Conservation (phyloP, 1,140 invertebrate species). For the Elymnias hypermnestra region DNA sequence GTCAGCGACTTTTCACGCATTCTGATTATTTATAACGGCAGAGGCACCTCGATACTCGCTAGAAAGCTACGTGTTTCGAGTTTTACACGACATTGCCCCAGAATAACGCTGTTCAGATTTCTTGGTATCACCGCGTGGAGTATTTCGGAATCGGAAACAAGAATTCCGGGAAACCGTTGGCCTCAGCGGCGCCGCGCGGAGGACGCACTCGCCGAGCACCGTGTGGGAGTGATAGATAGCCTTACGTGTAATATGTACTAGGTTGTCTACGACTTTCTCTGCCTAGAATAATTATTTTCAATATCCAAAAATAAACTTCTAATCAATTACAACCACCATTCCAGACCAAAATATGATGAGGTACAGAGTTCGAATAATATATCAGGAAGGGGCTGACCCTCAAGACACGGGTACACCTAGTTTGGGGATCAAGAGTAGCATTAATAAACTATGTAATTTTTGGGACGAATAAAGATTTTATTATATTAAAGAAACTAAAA, state of each 20-base stretch:
- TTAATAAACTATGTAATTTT: too few species aligned
- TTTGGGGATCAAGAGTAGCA: too few species aligned
- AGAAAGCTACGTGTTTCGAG: conserved; percentile 61
- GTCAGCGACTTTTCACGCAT: conserved; percentile 60
- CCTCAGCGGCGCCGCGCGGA: conserved; percentile 38
- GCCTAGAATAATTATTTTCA: too few species aligned
- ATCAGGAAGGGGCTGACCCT: too few species aligned
- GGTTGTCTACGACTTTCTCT: too few species aligned
- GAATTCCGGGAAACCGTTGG: conserved; percentile 63
- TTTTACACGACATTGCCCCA: conserved; percentile 62
- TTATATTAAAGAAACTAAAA: too few species aligned
- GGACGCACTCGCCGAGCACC: conserved; percentile 18
- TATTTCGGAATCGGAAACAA: conserved; percentile 73
- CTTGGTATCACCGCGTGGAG: conserved; percentile 55
- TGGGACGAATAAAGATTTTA: too few species aligned
- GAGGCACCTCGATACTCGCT: conserved; percentile 53
- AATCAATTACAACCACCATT: too few species aligned
- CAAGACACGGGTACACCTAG: too few species aligned
- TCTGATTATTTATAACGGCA: conserved; percentile 56
- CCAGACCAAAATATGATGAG: too few species aligned
- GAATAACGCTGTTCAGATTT: conserved; percentile 62
- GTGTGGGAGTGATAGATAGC: conserved; percentile 22
- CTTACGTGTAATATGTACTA: conserved; percentile 4
- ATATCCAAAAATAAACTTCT: too few species aligned
- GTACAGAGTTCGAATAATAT: too few species aligned